phyloP scores from a whole-genome alignment of 1,140 invertebrate genomes.

The Tetranychus urticae region DNA sequence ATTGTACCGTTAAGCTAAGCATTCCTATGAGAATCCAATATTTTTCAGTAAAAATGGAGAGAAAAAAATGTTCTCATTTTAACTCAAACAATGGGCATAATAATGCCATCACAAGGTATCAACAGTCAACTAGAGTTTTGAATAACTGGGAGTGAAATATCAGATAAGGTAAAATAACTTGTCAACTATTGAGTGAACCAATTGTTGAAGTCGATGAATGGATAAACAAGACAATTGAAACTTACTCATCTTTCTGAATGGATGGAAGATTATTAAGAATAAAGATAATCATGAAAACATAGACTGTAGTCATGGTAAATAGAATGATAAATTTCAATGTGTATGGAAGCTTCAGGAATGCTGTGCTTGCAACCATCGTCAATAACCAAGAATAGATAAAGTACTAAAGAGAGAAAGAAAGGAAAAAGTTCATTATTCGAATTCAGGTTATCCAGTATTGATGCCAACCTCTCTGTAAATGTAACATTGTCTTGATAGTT shows the following conservation, averaged over 20 bases:
- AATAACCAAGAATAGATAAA: constrained; percentile 78
- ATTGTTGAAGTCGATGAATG: not conserved
- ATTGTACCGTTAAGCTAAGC: too few relatives aligned
- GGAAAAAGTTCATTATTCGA: not conserved
- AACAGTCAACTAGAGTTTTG: too few relatives aligned
- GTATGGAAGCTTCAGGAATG: constrained; percentile 76
- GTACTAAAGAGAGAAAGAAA: constrained; percentile 32
- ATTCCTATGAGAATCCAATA: too few relatives aligned
- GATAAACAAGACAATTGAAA: not conserved
- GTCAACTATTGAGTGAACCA: too few relatives aligned
- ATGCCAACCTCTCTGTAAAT: not conserved
- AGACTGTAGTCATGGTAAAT: constrained; percentile 41
- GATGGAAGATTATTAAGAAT: not conserved
- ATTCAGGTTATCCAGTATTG: too few relatives aligned
- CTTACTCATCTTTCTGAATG: constrained; percentile 5
- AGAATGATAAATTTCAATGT: constrained; percentile 62
- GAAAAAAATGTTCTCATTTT: too few relatives aligned
- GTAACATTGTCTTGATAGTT: not conserved
- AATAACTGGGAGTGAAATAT: too few relatives aligned
- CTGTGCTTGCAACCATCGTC: constrained; percentile 64
- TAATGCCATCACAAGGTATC: too few relatives aligned
- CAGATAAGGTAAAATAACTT: too few relatives aligned
- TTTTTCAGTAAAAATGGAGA: too few relatives aligned
- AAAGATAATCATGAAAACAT: constrained; percentile 35
- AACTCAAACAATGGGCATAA: too few relatives aligned